Evolutionary conservation across 2,113 vertebrate genomes (phyloP), one percentile per base, ranked within the genome.

Genomic region (Herpailurus yagouaroundi): DNA sequence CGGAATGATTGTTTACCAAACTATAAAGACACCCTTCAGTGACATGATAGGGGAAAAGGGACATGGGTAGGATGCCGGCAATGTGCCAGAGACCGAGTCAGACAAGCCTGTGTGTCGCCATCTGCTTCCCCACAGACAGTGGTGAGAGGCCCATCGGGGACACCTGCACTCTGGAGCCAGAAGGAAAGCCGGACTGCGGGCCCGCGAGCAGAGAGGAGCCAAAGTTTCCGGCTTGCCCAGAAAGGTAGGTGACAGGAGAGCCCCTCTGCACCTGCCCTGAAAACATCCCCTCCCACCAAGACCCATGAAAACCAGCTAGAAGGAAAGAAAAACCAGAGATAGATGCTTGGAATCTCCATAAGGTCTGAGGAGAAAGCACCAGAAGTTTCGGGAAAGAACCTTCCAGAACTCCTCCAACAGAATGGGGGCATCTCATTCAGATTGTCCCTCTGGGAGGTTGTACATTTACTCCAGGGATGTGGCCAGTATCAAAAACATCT

Each of bases 191-290:
- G 1, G 68, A 14, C 79, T 8, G 21, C 31, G 0, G 1, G 3
- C 45, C 11, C 38, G 45, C 7, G 3, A 52, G 79, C 60, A 11
- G 48, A 1, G 48, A 4, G 0, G 13, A 25, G n/a, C 38, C 57
- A 38, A 19, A 25, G n/a, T n/a, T 1, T 23, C 55, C 21, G 6
- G 31, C 38, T 57, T 27, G 0, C 18, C 23, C 63, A 5, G 31
- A 21, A 19, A 48, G 57, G 9, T 5, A 14, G 68, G 57, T 9
- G 29, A 19, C 2, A 0, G 2, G 12, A 64, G 3, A 57, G 33
- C 7, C 25, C 1, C 18, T 1, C 14, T 1, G 7, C 5, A 5
- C 33, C 33, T 7, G 31, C 13, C 23, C 29, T 13, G 19, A 48
- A 18, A 38, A 60, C 1, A 31, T 4, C 16, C 16, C 31, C 21